Base-by-base conservation (phyloP, 2,797 vertebrate species). In the Periophthalmus magnuspinnatus region DNA sequence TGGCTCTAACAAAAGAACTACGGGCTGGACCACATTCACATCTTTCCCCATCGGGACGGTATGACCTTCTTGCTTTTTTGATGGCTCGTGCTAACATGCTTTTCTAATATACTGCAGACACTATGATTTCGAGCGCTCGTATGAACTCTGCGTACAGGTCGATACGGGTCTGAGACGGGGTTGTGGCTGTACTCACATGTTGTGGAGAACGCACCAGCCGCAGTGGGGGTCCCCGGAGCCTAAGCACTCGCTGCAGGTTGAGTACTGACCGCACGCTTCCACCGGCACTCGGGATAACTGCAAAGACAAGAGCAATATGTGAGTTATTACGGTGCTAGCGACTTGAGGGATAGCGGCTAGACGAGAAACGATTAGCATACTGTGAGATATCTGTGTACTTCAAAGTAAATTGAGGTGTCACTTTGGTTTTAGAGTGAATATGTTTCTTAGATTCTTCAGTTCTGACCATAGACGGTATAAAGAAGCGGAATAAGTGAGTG, bases 191-290 rank as follows among this genome's bases (percentile, higher is more conserved):
- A 98, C 97, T 98, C 89, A 99, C 97, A 57, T 95, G 91, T 96
- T 98, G 84, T 98, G 97, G 22, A 99, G 96, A 75, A 98, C 97
- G 90, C 97, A 99, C 97, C 97, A 99, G 70, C 97, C 97, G 6
- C 97, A 99, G 88, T 99, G 97, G 13, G 97, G 97, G 70, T 99
- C 97, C 0, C 97, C 97, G 0, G 97, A 98, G 74, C 96, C 97
- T 14, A 99, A 92, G 78, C 97, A 92, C 73, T 97, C 93, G 0
- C 93, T 92, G 89, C 97, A 99, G 74, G 94, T 96, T 3, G 87
- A 89, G 38, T 99, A 94, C 86, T 98, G 97, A 73, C 92, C 92
- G 13, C 97, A 99, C 1, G 95, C 96, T 86, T 99, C 97, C 89
- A 99, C 97, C 0, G 97, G 97, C 36, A 99, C 95, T 79, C 95